Evolutionary conservation across 1,140 invertebrate genomes (phyloP).

Genomic region (Bombus pascuorum): DNA sequence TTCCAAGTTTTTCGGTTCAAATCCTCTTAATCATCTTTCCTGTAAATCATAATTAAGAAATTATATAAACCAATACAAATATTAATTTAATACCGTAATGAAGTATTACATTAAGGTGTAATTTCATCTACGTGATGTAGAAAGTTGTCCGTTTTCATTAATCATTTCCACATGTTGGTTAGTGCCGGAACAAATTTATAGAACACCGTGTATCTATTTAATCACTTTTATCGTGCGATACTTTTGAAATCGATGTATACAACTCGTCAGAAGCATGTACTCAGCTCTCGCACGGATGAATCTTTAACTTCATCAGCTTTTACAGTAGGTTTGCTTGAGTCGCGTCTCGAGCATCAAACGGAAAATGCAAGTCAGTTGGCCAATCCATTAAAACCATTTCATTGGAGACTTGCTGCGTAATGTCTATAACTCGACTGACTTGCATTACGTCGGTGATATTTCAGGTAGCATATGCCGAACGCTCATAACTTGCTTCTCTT

Average conservation of each 20-base stretch:
- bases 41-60: not conserved
- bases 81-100: not conserved
- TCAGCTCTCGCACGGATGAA: conserved; percentile 39
- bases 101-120: not conserved
- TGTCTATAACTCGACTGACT: conserved; percentile 62
- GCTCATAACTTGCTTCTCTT: conserved; percentile 12
- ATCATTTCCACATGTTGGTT: not conserved
- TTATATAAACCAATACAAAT: not conserved
- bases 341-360: conserved; percentile 46
- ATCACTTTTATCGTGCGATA: not conserved
- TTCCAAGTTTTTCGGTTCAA: not conserved
- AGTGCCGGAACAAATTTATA: not conserved
- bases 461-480: conserved; percentile 36
- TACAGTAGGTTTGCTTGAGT: conserved; percentile 56
- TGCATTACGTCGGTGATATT: conserved; percentile 57
- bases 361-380: conserved; percentile 66
- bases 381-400: conserved; percentile 70
- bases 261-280: conserved; percentile 33
- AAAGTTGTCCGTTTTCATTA: not conserved
- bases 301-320: conserved; percentile 64
- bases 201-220: not conserved
- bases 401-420: conserved; percentile 61
- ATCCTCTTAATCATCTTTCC: not conserved
- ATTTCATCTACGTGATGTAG: too few species aligned
- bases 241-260: conserved; percentile 4